These are phyloP conservation scores for Uria lomvia DNA, from an alignment of 2,113 vertebrate species.

Conservation along the genomic window DNA sequence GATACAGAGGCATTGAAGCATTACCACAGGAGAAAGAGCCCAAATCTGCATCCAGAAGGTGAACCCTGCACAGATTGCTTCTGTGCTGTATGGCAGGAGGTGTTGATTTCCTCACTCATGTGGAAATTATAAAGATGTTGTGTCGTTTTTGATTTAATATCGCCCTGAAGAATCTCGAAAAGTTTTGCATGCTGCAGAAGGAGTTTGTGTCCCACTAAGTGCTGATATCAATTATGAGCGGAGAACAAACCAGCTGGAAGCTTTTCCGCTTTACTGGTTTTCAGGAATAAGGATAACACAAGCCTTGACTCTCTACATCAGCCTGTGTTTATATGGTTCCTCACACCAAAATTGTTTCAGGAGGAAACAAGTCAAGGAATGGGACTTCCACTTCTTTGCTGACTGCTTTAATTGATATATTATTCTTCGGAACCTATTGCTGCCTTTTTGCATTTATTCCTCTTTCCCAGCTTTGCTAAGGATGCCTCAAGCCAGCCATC, in stretches of 20 bases:
- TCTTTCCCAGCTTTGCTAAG: background rate
- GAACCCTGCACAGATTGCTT: constrained; percentile 25
- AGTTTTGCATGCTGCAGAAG: background rate
- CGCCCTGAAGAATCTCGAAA: background rate
- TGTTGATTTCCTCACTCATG: constrained; percentile 12
- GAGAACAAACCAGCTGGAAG: background rate
- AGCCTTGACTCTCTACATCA: background rate
- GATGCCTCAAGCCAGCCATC: background rate
- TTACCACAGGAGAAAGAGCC: background rate
- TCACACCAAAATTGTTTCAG: background rate
- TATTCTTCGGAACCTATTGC: background rate
- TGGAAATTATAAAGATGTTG: constrained; percentile 30
- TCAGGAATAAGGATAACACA: background rate
- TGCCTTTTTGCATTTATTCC: background rate
- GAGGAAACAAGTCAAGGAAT: accelerated
- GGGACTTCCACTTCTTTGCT: background rate
- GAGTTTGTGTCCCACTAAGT: background rate
- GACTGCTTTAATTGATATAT: background rate
- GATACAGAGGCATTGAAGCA: background rate
- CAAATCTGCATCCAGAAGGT: constrained; percentile 14
- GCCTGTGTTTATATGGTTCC: background rate
- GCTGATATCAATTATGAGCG: background rate
- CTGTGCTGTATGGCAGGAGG: background rate
- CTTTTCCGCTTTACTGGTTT: background rate
- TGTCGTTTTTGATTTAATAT: background rate